Conservation (phyloP, 2,888 invertebrate genomes). For the Tolmerus cingulatus region DNA sequence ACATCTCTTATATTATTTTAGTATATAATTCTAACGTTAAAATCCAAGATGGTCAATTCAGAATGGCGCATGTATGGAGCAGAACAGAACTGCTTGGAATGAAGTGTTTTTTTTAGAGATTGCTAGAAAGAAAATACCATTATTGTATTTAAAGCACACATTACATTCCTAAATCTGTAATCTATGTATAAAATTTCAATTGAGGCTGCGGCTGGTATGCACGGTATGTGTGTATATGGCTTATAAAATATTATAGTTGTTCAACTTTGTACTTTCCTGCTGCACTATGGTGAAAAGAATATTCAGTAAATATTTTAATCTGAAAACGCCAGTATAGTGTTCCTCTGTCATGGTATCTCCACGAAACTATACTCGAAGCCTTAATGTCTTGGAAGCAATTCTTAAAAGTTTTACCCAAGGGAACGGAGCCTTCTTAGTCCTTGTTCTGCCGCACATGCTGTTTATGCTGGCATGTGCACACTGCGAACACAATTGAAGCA, state of each 20-base stretch:
- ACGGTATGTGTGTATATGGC: not conserved
- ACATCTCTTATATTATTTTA: too few species aligned
- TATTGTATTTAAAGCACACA: not conserved
- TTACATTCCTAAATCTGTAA: not conserved
- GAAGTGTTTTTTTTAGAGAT: too few species aligned
- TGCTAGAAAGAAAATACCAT: too few species aligned
- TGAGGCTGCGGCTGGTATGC: not conserved
- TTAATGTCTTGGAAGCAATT: slow-evolving; percentile 41
- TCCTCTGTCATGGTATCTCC: slow-evolving; percentile 4
- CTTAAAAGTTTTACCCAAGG: slow-evolving; percentile 33
- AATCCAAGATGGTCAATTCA: too few species aligned
- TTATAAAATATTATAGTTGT: not conserved
- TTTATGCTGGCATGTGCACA: not conserved
- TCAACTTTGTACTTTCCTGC: slow-evolving; percentile 1
- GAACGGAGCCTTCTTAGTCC: not conserved
- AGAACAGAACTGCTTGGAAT: too few species aligned
- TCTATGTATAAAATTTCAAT: not conserved
- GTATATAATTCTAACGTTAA: too few species aligned
- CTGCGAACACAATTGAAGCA: slow-evolving; percentile 17
- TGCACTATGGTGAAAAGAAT: not conserved
- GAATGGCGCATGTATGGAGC: too few species aligned
- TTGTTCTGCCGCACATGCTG: not conserved
- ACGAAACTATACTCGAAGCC: slow-evolving; percentile 18
- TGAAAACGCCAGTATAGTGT: slow-evolving; percentile 3
- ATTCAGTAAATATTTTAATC: slow-evolving; percentile 15